Conservation (phyloP, 1,140 invertebrate genomes). For the Drosophila biarmipes region DNA sequence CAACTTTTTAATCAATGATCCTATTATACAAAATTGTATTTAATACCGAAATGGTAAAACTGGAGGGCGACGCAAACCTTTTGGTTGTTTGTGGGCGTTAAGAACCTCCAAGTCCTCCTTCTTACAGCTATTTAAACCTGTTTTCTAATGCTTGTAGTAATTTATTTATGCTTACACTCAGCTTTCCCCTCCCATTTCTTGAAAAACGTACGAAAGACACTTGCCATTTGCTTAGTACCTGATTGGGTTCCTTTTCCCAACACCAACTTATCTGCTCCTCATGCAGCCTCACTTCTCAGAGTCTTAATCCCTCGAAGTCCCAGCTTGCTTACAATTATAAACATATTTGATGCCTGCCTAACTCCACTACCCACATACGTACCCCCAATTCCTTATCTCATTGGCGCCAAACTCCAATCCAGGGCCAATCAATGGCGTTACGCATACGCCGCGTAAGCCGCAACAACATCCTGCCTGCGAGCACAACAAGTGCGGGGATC, state of each 20-base stretch:
- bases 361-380: slow-evolving; percentile 3
- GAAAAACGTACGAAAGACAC: background rate
- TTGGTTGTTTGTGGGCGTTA: too few relatives aligned
- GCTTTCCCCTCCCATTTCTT: too few relatives aligned
- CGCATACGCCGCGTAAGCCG: slow-evolving; percentile 73
- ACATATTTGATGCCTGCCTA: slow-evolving; percentile 41
- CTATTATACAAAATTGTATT: too few relatives aligned
- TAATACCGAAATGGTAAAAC: too few relatives aligned
- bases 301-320: slow-evolving; percentile 33
- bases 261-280: background rate
- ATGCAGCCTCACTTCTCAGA: background rate
- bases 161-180: too few relatives aligned
- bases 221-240: too few relatives aligned
- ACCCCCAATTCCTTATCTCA: slow-evolving; percentile 22
- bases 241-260: background rate
- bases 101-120: too few relatives aligned
- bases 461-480: slow-evolving; percentile 42
- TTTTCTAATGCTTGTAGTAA: too few relatives aligned
- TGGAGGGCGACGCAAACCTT: too few relatives aligned
- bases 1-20: too few relatives aligned
- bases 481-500: slow-evolving; percentile 43
- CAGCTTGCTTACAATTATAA: slow-evolving; percentile 65
- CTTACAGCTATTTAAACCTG: too few relatives aligned
- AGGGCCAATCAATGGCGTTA: slow-evolving; percentile 71
- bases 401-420: slow-evolving; percentile 45